phyloP scores from a whole-genome alignment of 1,140 invertebrate species.

The Cherax destructor region DNA sequence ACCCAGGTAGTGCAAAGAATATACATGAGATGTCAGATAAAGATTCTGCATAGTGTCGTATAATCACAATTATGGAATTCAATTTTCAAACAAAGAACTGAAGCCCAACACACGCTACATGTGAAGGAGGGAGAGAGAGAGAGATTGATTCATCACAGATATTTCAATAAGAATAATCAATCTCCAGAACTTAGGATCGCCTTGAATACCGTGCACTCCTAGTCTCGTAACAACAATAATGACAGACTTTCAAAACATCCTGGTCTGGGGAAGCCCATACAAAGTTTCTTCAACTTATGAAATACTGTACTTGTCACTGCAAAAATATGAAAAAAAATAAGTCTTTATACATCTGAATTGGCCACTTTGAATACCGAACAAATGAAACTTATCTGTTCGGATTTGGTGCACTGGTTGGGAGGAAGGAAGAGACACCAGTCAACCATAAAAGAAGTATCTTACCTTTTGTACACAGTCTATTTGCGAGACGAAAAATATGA shows the following conservation, averaged over 20 bases:
- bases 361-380: slow-evolving; percentile 4
- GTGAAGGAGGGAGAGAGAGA: background rate
- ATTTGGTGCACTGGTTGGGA: slow-evolving; percentile 2
- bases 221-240: background rate
- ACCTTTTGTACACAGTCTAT: background rate
- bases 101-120: background rate
- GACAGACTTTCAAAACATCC: slow-evolving; percentile 18
- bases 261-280: slow-evolving; percentile 43
- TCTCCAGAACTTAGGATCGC: background rate
- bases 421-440: slow-evolving; percentile 15
- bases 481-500: slow-evolving; percentile 36
- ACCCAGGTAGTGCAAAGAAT: background rate
- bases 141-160: slow-evolving; percentile 49
- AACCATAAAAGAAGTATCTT: slow-evolving; percentile 10
- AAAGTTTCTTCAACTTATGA: background rate
- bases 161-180: slow-evolving; percentile 41
- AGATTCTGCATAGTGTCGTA: slow-evolving; percentile 51
- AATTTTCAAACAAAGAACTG: slow-evolving; percentile 35
- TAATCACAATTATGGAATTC: slow-evolving; percentile 58
- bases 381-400: background rate
- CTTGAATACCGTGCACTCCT: slow-evolving; percentile 2
- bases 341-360: slow-evolving; percentile 4
- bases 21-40: slow-evolving; percentile 17
- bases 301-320: slow-evolving; percentile 22
- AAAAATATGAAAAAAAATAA: slow-evolving; percentile 14